These are phyloP conservation scores for Erethizon dorsatum DNA, from an alignment of 2,797 vertebrate genomes.

Conservation along the genomic window DNA sequence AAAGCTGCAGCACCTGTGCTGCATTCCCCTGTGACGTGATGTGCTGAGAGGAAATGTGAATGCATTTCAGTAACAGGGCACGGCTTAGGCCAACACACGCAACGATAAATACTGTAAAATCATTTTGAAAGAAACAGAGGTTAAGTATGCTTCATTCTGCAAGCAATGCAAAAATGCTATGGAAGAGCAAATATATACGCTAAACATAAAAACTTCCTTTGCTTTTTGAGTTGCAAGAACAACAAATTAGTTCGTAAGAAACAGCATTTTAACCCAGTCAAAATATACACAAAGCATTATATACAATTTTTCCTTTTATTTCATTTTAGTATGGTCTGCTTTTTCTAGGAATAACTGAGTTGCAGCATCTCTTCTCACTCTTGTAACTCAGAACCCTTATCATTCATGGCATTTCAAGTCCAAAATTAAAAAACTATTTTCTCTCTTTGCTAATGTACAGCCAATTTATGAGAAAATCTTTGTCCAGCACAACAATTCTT, in stretches of 20 bases:
- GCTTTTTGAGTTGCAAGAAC: constrained; percentile 39
- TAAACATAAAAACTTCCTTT: constrained; percentile 43
- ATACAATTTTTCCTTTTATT: background rate
- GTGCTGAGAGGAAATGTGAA: background rate
- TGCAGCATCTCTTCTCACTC: background rate
- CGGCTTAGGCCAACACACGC: background rate
- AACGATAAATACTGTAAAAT: background rate
- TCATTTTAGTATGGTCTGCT: background rate
- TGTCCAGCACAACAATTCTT: background rate
- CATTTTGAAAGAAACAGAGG: background rate
- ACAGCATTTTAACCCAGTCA: background rate
- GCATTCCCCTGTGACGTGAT: too few species aligned
- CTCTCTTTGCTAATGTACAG: background rate
- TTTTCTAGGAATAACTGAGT: background rate
- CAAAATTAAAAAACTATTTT: constrained; percentile 46
- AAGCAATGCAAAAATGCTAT: constrained; percentile 49
- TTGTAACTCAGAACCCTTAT: background rate
- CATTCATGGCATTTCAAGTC: constrained; percentile 11
- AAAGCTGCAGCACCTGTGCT: background rate
- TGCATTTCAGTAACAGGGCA: background rate
- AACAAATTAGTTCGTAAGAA: constrained; percentile 7
- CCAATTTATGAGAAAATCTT: background rate
- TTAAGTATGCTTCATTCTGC: background rate
- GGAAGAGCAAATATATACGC: constrained; percentile 4
- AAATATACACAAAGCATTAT: background rate